phyloP scores from a whole-genome alignment of 2,888 invertebrate genomes.

The Drosophila nr. perissopoda region DNA sequence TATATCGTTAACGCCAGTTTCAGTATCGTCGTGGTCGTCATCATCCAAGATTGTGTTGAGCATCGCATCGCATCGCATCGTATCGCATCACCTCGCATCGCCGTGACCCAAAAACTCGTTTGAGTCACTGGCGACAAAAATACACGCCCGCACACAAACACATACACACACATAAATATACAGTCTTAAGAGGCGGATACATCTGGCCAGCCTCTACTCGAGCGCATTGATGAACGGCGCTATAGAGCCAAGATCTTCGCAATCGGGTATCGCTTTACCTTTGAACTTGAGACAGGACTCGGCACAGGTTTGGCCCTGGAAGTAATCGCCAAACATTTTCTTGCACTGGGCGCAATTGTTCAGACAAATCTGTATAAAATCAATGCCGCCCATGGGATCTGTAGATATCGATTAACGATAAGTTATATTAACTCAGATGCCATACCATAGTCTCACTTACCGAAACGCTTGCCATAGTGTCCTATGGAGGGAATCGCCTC shows the following conservation, averaged over 20 bases:
- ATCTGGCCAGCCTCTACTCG: constrained; percentile 81
- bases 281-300: constrained; percentile 93
- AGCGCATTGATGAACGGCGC: constrained; percentile 90
- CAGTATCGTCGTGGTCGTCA: constrained; percentile 44
- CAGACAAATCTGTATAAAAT: constrained; percentile 89
- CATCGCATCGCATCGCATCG: constrained; percentile 39
- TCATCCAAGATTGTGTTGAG: constrained; percentile 50
- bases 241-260: constrained; percentile 92
- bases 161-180: constrained; percentile 24
- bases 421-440: neutral
- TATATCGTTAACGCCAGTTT: constrained; percentile 40
- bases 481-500: constrained; percentile 81
- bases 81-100: constrained; percentile 44
- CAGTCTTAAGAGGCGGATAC: constrained; percentile 12
- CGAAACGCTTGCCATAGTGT: constrained; percentile 83
- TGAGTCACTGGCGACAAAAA: constrained; percentile 59
- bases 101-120: constrained; percentile 65
- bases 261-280: constrained; percentile 93
- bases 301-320: constrained; percentile 94
- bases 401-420: constrained; percentile 1
- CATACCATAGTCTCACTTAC: constrained; percentile 58
- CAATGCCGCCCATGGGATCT: constrained; percentile 85
- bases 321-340: constrained; percentile 94
- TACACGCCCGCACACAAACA: constrained; percentile 11
- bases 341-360: constrained; percentile 96